phyloP scores from a whole-genome alignment of 2,113 vertebrate species.

The Oncorhynchus gorbuscha region DNA sequence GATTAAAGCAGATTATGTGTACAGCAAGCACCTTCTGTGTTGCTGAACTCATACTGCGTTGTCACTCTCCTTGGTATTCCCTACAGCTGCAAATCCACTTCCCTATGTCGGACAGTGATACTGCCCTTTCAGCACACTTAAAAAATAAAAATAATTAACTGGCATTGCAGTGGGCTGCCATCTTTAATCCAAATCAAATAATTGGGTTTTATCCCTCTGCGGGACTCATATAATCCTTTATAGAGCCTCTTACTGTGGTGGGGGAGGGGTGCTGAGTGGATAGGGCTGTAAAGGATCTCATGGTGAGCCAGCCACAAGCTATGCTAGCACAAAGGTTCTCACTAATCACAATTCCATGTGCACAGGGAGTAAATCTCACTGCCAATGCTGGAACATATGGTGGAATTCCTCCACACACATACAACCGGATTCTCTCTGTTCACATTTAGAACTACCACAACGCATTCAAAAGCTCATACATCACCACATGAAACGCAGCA shows the following conservation, averaged over 20 bases:
- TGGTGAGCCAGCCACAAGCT: conserved; percentile 50
- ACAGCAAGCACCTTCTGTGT: neutral
- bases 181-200: conserved; percentile 70
- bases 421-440: conserved; percentile 22
- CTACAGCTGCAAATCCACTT: conserved; percentile 15
- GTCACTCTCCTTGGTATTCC: neutral
- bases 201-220: conserved; percentile 57
- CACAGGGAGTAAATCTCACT: conserved; percentile 51
- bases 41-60: conserved; percentile 10
- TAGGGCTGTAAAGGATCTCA: conserved; percentile 57
- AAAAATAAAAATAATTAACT: conserved; percentile 12
- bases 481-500: conserved; percentile 22
- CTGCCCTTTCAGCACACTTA: conserved; percentile 53
- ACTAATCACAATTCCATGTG: conserved; percentile 58
- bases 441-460: conserved; percentile 45
- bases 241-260: conserved; percentile 26
- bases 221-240: conserved; percentile 64
- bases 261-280: conserved; percentile 30
- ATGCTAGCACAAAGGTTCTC: conserved; percentile 43
- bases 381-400: conserved; percentile 49
- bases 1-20: conserved; percentile 3
- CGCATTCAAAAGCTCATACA: conserved; percentile 39
- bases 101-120: conserved; percentile 51
- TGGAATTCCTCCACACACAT: conserved; percentile 29
- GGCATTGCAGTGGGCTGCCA: conserved; percentile 44